A percentile compares a stretch with the other conserved stretches of the same genome.
phyloP scores from a whole-genome alignment of 1,140 invertebrate species.

The Trichomalopsis sarcophagae region DNA sequence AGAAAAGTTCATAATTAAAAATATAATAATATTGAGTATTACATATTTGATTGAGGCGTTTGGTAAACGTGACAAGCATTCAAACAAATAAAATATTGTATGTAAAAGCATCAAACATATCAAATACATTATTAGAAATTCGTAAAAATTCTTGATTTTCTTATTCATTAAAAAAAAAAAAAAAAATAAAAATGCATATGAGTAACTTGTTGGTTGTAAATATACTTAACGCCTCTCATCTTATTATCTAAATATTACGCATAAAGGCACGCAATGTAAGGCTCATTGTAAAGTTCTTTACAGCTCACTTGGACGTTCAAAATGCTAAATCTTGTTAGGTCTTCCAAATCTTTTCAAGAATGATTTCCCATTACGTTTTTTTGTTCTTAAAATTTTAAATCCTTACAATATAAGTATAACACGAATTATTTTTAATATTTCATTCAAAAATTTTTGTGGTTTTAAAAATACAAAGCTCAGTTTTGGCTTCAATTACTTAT shows the following conservation, averaged over 20 bases:
- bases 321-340: slow-evolving; percentile 23
- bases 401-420: background rate
- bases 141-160: background rate
- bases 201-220: background rate
- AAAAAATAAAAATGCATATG: background rate
- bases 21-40: no score
- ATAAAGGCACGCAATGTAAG: slow-evolving; percentile 47
- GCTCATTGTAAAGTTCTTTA: slow-evolving; percentile 39
- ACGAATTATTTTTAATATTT: background rate
- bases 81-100: no score
- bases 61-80: no score
- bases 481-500: slow-evolving; percentile 25
- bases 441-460: background rate
- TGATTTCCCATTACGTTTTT: background rate
- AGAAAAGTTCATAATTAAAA: no score
- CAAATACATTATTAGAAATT: background rate
- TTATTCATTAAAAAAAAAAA: background rate
- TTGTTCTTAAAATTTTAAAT: background rate
- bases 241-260: slow-evolving; percentile 23
- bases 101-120: no score
- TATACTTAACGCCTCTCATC: slow-evolving; percentile 25
- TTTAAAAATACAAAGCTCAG: slow-evolving; percentile 49
- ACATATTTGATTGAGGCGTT: no score
- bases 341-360: background rate
- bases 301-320: slow-evolving; percentile 14